Evolutionary conservation across 92 coral and sea anemone species (phyloP), one percentile per base, ranked within the genome.

Genomic region (Phenganax marumi): DNA sequence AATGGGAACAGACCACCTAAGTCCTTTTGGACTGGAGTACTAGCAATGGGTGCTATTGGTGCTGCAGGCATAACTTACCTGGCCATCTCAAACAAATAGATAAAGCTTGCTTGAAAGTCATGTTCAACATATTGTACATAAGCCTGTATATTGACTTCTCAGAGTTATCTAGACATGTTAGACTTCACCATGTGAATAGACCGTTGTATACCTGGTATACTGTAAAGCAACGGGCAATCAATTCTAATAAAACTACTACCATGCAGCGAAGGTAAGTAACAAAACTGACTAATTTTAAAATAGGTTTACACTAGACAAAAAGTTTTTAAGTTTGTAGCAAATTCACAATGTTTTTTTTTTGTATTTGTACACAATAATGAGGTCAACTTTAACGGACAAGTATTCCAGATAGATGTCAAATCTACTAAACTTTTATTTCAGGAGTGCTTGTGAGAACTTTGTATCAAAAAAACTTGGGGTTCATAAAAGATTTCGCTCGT

Each of bases 51-150:
- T 62, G 89, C 97, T 18, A 85, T 95, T 73, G 93, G 98, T 77
- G 98, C 98, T 14, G 98, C 98, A 76, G 98, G 98, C 33, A 69
- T 95, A 68, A 95, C 98, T 23, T 84, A 92, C 49, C 75, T 95
- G 66, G 98, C 98, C 8, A 86, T 95, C 62, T 84, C 91, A 86
- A 92, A 94, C 81, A 92, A 90, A 52, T 48, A 22, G 17, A 73
- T 23, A 5, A 33, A 17, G 52, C 25, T 33, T 23, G 65, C 16
- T 54, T 52, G 39, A 12, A 58, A 26, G 18, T 58, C 65, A 18
- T 26, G 11, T 63, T 13, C 19, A 61, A 18, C 69, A 18, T 53
- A 26, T 43, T 7, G 23, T 70, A 50, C 10, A 70, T 43, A 70
- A 19, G 33, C 24, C 13, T 58, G 70, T 77, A 61, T 43, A 62